Percentiles rank a stretch among this genome's conserved stretches.
Evolutionary conservation across 2,888 invertebrate species (phyloP).

Genomic region (Cataglyphis albicans): DNA sequence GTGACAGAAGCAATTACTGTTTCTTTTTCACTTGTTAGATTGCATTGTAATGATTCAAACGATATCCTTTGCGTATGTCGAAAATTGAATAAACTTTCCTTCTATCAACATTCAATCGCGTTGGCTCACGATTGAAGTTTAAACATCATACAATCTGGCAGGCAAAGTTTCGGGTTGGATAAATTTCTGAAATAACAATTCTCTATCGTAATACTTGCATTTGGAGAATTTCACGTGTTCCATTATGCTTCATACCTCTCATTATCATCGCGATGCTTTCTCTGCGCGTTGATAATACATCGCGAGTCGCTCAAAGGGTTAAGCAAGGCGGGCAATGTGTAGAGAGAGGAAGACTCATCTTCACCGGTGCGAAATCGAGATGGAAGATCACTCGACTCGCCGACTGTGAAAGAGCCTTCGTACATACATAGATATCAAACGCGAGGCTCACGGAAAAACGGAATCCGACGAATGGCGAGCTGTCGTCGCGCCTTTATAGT

Average conservation of each 20-base stretch:
- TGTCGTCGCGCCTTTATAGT: conserved; percentile 24
- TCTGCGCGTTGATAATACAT: neutral
- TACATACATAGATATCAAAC: conserved; percentile 59
- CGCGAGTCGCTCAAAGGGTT: conserved; percentile 14
- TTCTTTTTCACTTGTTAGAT: neutral
- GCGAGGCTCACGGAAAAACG: conserved; percentile 55
- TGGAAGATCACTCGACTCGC: conserved; percentile 28
- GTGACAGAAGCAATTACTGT: neutral
- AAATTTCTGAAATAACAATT: conserved; percentile 46
- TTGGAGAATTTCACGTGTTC: conserved; percentile 38
- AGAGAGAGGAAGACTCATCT: neutral
- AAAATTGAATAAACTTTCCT: conserved; percentile 20
- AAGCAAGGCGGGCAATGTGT: neutral
- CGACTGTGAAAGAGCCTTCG: conserved; percentile 9
- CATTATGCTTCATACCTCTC: conserved; percentile 30
- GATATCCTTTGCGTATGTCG: neutral
- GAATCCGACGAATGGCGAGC: conserved; percentile 42
- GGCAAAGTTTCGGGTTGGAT: conserved; percentile 18
- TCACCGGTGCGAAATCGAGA: conserved; percentile 1
- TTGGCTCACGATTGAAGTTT: neutral
- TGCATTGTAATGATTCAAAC: neutral
- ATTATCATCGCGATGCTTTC: conserved; percentile 35
- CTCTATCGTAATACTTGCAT: conserved; percentile 23
- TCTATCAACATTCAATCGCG: conserved; percentile 35
- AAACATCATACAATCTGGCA: conserved; percentile 27